Evolutionary conservation across 1,140 invertebrate species (phyloP).

Genomic region (Stegodyphus dumicola): DNA sequence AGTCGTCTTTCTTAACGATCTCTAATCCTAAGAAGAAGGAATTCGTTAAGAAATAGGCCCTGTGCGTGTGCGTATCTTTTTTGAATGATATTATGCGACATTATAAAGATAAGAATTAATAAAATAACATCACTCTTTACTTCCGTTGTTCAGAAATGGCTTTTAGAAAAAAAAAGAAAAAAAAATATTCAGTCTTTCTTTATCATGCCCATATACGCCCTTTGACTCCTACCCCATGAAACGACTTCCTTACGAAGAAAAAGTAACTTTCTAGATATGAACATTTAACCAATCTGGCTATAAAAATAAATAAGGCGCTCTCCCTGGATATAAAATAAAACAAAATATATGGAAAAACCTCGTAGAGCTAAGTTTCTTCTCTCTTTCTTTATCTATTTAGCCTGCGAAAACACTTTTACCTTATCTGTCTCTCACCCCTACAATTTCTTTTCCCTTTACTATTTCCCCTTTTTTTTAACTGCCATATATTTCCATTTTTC

Average conservation of each 20-base stretch:
- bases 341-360: slow-evolving; percentile 9
- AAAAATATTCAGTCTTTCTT: not conserved
- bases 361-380: not conserved
- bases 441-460: slow-evolving; percentile 9
- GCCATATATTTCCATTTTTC: not conserved
- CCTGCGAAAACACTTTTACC: slow-evolving; percentile 16
- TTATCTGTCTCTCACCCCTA: not conserved
- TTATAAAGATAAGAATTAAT: too few species aligned
- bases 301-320: slow-evolving; percentile 9
- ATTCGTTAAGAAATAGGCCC: too few species aligned
- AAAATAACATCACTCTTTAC: too few species aligned
- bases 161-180: slow-evolving; percentile 9
- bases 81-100: too few species aligned
- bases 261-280: slow-evolving; percentile 5
- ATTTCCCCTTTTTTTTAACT: not conserved
- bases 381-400: slow-evolving; percentile 12
- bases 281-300: slow-evolving; percentile 18
- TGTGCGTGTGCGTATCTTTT: too few species aligned
- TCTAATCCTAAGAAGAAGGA: too few species aligned
- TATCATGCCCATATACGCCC: too few species aligned
- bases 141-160: not conserved
- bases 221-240: not conserved
- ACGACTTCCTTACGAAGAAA: not conserved
- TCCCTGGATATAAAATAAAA: not conserved
- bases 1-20: too few species aligned